Evolutionary conservation across 2,888 invertebrate genomes (phyloP).

Genomic region (Hirtodrosophila trivittata): DNA sequence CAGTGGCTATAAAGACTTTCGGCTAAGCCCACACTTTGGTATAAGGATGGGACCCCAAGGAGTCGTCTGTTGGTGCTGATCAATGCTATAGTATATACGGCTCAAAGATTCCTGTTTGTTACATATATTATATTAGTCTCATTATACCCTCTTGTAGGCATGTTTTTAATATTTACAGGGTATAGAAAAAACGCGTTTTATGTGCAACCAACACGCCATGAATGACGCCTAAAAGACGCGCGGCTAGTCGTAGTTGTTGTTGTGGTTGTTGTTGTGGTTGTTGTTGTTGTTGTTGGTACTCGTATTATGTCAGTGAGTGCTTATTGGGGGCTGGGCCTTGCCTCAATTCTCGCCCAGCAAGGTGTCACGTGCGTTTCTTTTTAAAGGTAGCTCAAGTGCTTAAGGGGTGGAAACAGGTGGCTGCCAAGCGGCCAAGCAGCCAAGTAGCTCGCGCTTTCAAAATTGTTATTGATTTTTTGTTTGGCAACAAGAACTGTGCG

Average conservation of each 20-base stretch:
- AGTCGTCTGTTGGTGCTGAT: too few species aligned
- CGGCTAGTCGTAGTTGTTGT: constrained; percentile 30
- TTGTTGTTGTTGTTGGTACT: constrained; percentile 22
- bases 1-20: too few species aligned
- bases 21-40: too few species aligned
- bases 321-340: constrained; percentile 18
- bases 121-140: too few species aligned
- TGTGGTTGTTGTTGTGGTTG: constrained; percentile 24
- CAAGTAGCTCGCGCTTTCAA: constrained; percentile 40
- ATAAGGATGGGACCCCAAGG: too few species aligned
- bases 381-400: neutral
- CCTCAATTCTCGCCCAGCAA: constrained; percentile 34
- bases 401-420: too few species aligned
- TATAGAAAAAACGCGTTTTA: constrained; percentile 51
- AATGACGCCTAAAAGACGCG: constrained; percentile 81
- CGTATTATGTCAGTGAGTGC: constrained; percentile 48
- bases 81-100: too few species aligned
- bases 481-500: constrained; percentile 31
- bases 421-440: too few species aligned
- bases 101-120: neutral
- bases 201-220: constrained; percentile 74
- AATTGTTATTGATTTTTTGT: constrained; percentile 60
- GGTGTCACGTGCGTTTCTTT: constrained; percentile 59
- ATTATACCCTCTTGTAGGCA: too few species aligned
- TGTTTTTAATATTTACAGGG: neutral